Base-by-base conservation (phyloP, 2,888 invertebrate genomes). In the Gastrophysa polygoni region DNA sequence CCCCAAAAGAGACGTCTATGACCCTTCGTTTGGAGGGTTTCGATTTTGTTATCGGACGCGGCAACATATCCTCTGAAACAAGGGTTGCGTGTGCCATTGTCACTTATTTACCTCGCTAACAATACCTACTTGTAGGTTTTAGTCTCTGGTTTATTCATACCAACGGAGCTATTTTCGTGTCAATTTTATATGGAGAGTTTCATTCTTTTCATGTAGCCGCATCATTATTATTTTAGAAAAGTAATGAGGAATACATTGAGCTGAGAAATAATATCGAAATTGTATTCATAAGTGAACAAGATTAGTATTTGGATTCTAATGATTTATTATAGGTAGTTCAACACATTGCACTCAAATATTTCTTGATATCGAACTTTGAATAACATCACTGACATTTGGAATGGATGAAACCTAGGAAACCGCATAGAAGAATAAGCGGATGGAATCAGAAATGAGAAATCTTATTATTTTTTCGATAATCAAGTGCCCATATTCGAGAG, bases 51-150 rank as follows among this genome's bases (percentile, higher is more conserved):
- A 63, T 65, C 61, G 58, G 51, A 64, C 55, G 43, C 54, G 57
- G 43, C 62, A 64, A 51, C 43, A 50, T 67, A 60, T 61, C 61
- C 57, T 56, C 49, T 48, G 60, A 59, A 64, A 63, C 61, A 57
- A 66, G 71, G 71, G 70, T 70, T 70, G 69, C 70, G 69, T 68
- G 68, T 61, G 63, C 59, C 51, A 64, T 59, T 67, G 67, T 70
- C 70, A 66, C 67, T 67, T 68, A 63, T 68, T 68, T 65, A 67
- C 68, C 64, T 63, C 64, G 64, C 61, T 62, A 61, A 66, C 66
- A 66, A 55, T 63, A 61, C 61, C 63, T 64, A 47, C 64, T 66
- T 63, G 64, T 63, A 63, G 62, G 24, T 24, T 68, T 66, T 64
- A 66, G 57, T 55, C 63, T 32, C 52, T 66, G 57, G 57, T 61